Base-by-base conservation (phyloP, 2,113 vertebrate genomes). In the Collichthys lucidus region DNA sequence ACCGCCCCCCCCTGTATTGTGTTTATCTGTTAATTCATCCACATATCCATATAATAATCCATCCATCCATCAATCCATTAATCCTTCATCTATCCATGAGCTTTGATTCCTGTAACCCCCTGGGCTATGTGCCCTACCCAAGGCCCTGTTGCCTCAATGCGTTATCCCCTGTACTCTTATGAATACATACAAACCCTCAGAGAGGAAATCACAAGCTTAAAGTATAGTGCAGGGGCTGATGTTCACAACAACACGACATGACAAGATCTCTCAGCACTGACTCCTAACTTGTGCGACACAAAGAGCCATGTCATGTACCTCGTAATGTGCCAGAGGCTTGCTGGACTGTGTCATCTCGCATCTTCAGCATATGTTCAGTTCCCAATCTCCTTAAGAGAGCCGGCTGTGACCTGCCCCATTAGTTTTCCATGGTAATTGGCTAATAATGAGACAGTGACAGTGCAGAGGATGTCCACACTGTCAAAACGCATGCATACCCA, bases 401-500 rank as follows among this genome's bases (percentile, higher is more conserved):
- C 31, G 77, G 61, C 88, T 89, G 82, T 89, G 89, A 87, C 89
- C 88, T 86, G 83, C 64, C 77, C 87, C 86, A 83, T 91, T 92
- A 87, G 89, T 88, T 91, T 92, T 71, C 77, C 74, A 83, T 85
- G 77, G 90, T 92, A 92, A 92, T 91, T 91, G 89, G 91, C 83
- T 91, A 88, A 91, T 92, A 92, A 90, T 88, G 84, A 91, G 89
- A 92, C 83, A 86, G 84, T 77, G 85, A 87, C 77, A 66, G 82
- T 75, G 74, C 78, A 66, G 83, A 84, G 81, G 84, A 87, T 85
- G 86, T 86, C 90, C 62, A 47, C 68, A 68, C 82, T 91, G 93
- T 93, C 90, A 94, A 88, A 91, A 91, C 80, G 87, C 82, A 69
- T 66, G 73, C 83, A 84, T 77, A 86, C 62, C 64, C 83, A 84